Evolutionary conservation across 2,797 vertebrate species (phyloP), one percentile per base, ranked within the genome.

Genomic region (Psittacula derbiana): DNA sequence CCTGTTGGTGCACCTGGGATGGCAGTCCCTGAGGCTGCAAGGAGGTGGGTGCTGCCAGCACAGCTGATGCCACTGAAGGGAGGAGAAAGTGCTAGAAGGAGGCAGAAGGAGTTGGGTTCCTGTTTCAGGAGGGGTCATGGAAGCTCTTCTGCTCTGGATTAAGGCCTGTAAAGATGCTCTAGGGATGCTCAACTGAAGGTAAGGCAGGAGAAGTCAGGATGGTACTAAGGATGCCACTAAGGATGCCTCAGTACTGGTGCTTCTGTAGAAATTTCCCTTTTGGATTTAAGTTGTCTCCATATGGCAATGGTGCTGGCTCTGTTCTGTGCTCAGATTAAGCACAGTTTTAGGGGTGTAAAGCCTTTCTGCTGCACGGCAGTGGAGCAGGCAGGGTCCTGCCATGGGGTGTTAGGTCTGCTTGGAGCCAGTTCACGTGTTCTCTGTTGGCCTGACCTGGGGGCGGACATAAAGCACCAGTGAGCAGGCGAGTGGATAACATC

Each of bases 371-470:
- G 10, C 3, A 13, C 1, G 7, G 18, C 6, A 23, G n/a, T 8
- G 5, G 8, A 30, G n/a, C 4, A 6, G 41, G 16, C 5, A 36
- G n/a, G 30, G 24, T 5, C 2, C 27, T 8, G 17, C 7, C 0
- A 0, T 1, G 11, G 12, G 5, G 16, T 1, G 2, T 25, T 11
- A 40, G 28, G 5, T 11, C 25, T 36, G 19, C 38, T 13, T 2
- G 11, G 13, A 15, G 0, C 23, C 6, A 6, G 30, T 8, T 23
- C 4, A 2, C 4, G 31, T 31, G 20, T 52, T 3, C 0, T 47
- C 0, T 3, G 17, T 4, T 7, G 0, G 2, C 3, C 8, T 0
- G 0, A 25, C 8, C 4, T 0, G 44, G 4, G 21, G 8, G 2
- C 28, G 30, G 19, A 0, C 0, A 33, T 28, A 52, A 73, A 46